phyloP scores from a whole-genome alignment of 2,113 vertebrate species.

The Megaleporinus macrocephalus region DNA sequence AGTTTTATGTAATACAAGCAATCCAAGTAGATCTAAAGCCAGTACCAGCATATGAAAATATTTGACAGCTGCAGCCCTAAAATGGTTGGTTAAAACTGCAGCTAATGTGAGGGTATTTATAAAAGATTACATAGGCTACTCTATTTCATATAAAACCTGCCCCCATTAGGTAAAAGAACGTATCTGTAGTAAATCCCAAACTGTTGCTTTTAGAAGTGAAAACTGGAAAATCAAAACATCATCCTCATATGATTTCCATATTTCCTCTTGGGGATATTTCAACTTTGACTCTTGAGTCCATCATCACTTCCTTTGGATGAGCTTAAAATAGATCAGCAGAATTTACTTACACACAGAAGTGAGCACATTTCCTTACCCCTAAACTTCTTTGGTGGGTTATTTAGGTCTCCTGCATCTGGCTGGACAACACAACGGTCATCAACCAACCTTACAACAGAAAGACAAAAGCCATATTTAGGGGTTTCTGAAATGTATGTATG shows the following conservation, averaged over 20 bases:
- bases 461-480: not conserved
- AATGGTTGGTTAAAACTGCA: no score
- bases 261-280: conserved; percentile 31
- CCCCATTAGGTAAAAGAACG: not conserved
- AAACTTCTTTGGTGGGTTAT: conserved; percentile 98
- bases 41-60: no score
- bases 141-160: not conserved
- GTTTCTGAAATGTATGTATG: not conserved
- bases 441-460: conserved; percentile 82
- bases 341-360: conserved; percentile 20
- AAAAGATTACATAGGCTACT: not conserved
- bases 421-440: conserved; percentile 98
- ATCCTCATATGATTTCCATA: conserved; percentile 27
- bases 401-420: conserved; percentile 94
- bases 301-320: conserved; percentile 47
- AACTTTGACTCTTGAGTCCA: conserved; percentile 37
- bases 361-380: conserved; percentile 81
- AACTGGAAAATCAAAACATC: not conserved
- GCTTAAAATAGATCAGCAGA: conserved; percentile 46
- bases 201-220: not conserved
- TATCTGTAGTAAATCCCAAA: not conserved
- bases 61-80: no score
- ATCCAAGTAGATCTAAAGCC: no score
- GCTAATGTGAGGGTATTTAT: not conserved
- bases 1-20: no score